These are phyloP conservation scores for Amblyopsis rosae DNA, from an alignment of 2,113 vertebrate species.

Conservation along the genomic window DNA sequence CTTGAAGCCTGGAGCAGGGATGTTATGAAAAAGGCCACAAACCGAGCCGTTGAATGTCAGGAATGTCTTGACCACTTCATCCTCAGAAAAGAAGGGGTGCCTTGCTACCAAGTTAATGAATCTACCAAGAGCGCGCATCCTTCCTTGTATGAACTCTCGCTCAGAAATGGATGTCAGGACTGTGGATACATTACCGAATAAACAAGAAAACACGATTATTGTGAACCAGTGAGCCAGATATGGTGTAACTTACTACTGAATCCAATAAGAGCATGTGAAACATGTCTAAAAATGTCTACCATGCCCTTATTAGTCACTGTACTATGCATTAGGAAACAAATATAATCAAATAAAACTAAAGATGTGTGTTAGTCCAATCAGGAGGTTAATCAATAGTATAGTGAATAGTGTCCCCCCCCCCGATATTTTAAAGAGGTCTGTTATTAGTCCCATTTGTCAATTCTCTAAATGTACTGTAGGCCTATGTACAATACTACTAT, in stretches of 20 bases:
- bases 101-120: constrained; percentile 94
- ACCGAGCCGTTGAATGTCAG: constrained; percentile 92
- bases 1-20: neutral
- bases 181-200: constrained; percentile 39
- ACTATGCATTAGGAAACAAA: neutral
- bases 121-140: constrained; percentile 85
- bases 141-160: constrained; percentile 91
- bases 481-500: no score
- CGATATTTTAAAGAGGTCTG: neutral
- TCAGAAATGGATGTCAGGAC: constrained; percentile 79
- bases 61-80: constrained; percentile 89
- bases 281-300: neutral
- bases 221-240: neutral
- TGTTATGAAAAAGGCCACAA: constrained; percentile 53
- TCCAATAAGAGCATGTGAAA: neutral
- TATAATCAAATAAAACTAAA: no score
- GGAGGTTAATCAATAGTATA: no score
- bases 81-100: constrained; percentile 92
- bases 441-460: no score
- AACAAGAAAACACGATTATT: constrained; percentile 10
- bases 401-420: no score
- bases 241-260: neutral
- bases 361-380: no score
- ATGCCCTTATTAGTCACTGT: neutral
- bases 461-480: no score